Percentiles rank a stretch among this genome's conserved stretches.
phyloP scores from a whole-genome alignment of 2,888 invertebrate genomes.

The Stenoptilia bipunctidactyla region DNA sequence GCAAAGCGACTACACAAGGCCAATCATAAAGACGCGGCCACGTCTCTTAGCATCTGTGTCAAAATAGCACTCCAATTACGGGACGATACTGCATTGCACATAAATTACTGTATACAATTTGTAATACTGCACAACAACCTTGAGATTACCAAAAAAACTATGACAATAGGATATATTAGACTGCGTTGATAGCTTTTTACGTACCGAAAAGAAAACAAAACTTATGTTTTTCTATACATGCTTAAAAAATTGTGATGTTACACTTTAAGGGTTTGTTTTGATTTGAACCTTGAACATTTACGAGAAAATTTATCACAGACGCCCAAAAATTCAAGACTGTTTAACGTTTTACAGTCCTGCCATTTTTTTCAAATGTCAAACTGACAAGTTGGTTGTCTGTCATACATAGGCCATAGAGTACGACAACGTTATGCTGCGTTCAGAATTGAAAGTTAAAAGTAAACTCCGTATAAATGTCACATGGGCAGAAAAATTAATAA shows the following conservation, averaged over 20 bases:
- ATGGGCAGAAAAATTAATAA: too few species aligned
- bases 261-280: neutral
- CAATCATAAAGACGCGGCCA: slow-evolving; percentile 27
- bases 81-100: slow-evolving; percentile 26
- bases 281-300: neutral
- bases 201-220: slow-evolving; percentile 27
- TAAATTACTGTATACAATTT: slow-evolving; percentile 23
- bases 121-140: slow-evolving; percentile 36
- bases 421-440: too few species aligned
- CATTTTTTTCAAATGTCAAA: too few species aligned
- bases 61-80: neutral
- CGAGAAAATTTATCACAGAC: neutral
- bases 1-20: slow-evolving; percentile 29
- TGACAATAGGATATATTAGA: slow-evolving; percentile 23
- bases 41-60: slow-evolving; percentile 7
- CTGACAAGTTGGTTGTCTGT: too few species aligned
- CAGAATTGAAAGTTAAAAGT: too few species aligned
- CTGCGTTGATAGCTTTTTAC: slow-evolving; percentile 26
- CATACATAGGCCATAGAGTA: too few species aligned
- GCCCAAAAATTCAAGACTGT: neutral
- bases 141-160: slow-evolving; percentile 43
- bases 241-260: neutral
- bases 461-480: too few species aligned
- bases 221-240: slow-evolving; percentile 15
- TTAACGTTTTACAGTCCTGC: too few species aligned